phyloP scores from a whole-genome alignment of 1,140 invertebrate species.

The Drusus annulatus region DNA sequence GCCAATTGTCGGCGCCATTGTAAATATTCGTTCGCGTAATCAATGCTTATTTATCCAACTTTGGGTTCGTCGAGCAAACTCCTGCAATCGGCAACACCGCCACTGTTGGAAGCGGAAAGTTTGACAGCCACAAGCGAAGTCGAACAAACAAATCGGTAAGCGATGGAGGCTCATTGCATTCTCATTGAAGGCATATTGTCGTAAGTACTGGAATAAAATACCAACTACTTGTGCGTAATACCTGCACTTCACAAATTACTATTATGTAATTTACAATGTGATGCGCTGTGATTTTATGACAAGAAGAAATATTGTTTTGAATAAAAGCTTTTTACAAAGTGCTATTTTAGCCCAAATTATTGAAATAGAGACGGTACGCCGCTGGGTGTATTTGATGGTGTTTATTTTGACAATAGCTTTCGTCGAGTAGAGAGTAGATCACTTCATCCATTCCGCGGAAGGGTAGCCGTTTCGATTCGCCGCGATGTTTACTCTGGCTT shows the following conservation, averaged over 20 bases:
- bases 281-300: too few relatives aligned
- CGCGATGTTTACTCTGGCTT: conserved; percentile 51
- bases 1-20: neutral
- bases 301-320: neutral
- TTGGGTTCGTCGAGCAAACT: conserved; percentile 9
- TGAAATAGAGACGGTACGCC: conserved; percentile 34
- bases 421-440: conserved; percentile 13
- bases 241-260: too few relatives aligned
- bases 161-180: conserved; percentile 41
- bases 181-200: conserved; percentile 5
- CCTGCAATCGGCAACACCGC: conserved; percentile 34
- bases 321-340: neutral
- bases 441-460: conserved; percentile 20
- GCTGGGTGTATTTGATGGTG: conserved; percentile 41
- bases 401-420: conserved; percentile 57
- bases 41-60: conserved; percentile 35
- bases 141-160: conserved; percentile 31
- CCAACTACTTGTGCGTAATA: neutral
- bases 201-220: neutral
- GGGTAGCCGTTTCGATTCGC: conserved; percentile 35
- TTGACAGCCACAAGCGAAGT: conserved; percentile 34
- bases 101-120: conserved; percentile 30
- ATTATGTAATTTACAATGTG: too few relatives aligned
- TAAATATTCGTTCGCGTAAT: conserved; percentile 21
- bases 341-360: conserved; percentile 12